Percentiles rank a stretch among this genome's conserved stretches.
Evolutionary conservation across 1,140 invertebrate genomes (phyloP).

Genomic region (Atta texana): DNA sequence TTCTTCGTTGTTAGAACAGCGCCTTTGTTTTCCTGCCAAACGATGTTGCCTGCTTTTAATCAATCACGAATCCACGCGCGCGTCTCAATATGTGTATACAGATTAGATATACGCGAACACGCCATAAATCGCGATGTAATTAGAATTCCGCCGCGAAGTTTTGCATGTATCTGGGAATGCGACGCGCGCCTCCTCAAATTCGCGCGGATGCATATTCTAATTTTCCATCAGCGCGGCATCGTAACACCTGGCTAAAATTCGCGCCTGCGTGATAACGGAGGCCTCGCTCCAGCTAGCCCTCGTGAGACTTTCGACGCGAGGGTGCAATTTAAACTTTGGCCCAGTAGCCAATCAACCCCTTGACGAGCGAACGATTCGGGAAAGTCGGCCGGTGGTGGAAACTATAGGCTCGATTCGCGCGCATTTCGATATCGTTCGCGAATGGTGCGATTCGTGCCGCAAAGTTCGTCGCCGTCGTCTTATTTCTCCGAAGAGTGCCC

Average conservation of each 20-base stretch:
- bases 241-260: conserved; percentile 78
- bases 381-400: conserved; percentile 21
- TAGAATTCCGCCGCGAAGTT: conserved; percentile 19
- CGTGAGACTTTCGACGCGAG: conserved; percentile 73
- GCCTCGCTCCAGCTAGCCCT: conserved; percentile 56
- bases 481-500: not conserved
- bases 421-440: not conserved
- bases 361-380: conserved; percentile 56
- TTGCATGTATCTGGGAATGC: conserved; percentile 27
- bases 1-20: not conserved
- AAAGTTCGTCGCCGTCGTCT: not conserved
- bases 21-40: conserved; percentile 1
- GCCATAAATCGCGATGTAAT: conserved; percentile 46
- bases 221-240: conserved; percentile 56
- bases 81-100: no score
- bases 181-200: conserved; percentile 25
- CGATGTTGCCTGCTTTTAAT: not conserved
- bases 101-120: not conserved
- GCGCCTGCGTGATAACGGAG: conserved; percentile 77
- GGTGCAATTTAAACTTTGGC: conserved; percentile 81
- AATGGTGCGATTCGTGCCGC: not conserved
- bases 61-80: conserved; percentile 14
- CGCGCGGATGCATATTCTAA: conserved; percentile 33
- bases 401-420: no score
- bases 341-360: conserved; percentile 79